phyloP scores from a whole-genome alignment of 2,888 invertebrate species.

The Hemicrepidius hirtus region DNA sequence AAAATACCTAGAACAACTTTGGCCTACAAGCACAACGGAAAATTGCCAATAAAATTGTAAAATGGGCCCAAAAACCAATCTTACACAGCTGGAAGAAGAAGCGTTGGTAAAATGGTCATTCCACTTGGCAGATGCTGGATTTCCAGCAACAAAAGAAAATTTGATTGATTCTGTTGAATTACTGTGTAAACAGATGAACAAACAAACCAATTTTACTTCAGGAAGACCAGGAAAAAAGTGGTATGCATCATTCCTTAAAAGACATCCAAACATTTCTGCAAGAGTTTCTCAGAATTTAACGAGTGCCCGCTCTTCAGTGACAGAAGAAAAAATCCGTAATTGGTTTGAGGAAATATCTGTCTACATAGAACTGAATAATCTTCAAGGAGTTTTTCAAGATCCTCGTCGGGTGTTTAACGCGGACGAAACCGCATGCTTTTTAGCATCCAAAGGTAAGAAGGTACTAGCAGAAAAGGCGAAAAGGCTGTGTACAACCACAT shows the following conservation, averaged over 20 bases:
- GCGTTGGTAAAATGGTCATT: background rate
- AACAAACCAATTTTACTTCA: background rate
- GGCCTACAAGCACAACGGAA: background rate
- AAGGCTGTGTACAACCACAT: slow-evolving; percentile 9
- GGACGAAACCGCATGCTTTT: too few species aligned
- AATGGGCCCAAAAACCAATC: background rate
- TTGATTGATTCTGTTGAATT: background rate
- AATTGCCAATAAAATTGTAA: background rate
- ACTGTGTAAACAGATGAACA: background rate
- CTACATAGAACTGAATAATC: too few species aligned
- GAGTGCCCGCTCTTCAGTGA: background rate
- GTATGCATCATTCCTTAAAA: background rate
- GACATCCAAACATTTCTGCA: slow-evolving; percentile 12
- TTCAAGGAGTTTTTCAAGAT: too few species aligned
- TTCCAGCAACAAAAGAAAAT: background rate
- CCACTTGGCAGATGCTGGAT: background rate
- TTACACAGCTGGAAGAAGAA: background rate
- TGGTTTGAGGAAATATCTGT: too few species aligned
- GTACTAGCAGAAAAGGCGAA: too few species aligned
- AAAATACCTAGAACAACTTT: background rate
- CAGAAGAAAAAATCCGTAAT: too few species aligned
- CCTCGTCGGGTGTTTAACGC: too few species aligned
- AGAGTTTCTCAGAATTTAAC: slow-evolving; percentile 11
- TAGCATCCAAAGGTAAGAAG: slow-evolving; percentile 1
- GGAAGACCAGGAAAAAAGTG: background rate